phyloP scores from a whole-genome alignment of 2,888 invertebrate genomes.

The Ophion ellenae region DNA sequence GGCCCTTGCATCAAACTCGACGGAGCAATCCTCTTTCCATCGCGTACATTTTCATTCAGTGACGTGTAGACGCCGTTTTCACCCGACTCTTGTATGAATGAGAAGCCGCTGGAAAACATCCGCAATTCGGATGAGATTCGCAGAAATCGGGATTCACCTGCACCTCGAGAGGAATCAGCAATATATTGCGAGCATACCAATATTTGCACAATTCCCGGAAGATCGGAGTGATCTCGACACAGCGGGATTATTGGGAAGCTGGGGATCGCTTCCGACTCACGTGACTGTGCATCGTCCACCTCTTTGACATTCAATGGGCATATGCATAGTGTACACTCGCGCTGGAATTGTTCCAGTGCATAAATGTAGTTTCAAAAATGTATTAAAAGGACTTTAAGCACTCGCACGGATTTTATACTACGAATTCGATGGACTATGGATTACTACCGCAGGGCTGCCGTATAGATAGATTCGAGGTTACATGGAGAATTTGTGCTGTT shows the following conservation, averaged over 20 bases:
- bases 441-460: background rate
- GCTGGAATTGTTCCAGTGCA: background rate
- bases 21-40: background rate
- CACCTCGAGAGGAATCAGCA: background rate
- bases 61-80: background rate
- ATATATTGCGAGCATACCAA: conserved; percentile 9
- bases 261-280: conserved; percentile 6
- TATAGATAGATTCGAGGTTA: background rate
- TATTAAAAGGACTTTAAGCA: background rate
- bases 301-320: conserved; percentile 28
- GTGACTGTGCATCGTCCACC: background rate
- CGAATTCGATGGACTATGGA: background rate
- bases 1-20: background rate
- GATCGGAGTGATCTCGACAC: conserved; percentile 34
- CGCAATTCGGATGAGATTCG: conserved; percentile 9
- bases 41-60: background rate
- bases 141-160: conserved; percentile 19
- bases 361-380: background rate
- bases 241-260: conserved; percentile 25
- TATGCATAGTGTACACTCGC: conserved; percentile 3
- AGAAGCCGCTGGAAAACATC: conserved; percentile 17
- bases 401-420: background rate
- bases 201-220: conserved; percentile 31
- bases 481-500: background rate
- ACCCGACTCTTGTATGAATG: conserved; percentile 19